Evolutionary conservation across 2,888 invertebrate species (phyloP), one percentile per base, ranked within the genome.

Genomic region (Zelleria hepariella): DNA sequence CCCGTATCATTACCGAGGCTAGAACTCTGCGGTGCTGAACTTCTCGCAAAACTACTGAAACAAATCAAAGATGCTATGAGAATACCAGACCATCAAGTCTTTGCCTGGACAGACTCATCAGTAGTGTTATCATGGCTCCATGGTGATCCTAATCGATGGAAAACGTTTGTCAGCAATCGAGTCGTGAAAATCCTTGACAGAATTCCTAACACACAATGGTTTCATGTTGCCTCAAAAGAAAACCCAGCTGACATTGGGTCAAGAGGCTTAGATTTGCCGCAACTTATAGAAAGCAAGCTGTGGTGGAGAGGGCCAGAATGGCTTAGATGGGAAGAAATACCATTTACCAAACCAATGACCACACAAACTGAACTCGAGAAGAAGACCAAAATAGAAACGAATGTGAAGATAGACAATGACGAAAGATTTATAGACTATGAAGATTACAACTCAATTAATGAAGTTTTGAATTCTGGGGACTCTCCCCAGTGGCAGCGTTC

Each of bases 101-200:
- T 24, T 21, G 62, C 62, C 4, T 64, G 62, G 60, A 64, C 62
- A 6, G 64, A 62, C 47, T 63, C 62, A 1, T 59, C 60, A 49
- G 59, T 65, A 6, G 56, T 56, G 2, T 15, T 56, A 15, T 7
- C 56, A 32, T 42, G 32, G 47, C 42, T 42, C 8, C 32, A 21
- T 27, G 32, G 21, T 6, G 47, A 56, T 25, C 8, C 47, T 2
- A 20, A n/a, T 15, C 23, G 56, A 42, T 56, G 20, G 47, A 15
- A 56, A 32, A 32, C 6, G 3, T 42, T 42, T 56, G 56, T 56
- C 2, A 27, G 32, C 7, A 42, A 56, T 42, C 32, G 56, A 21
- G 32, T 26, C 5, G 26, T 26, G 4, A 7, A 26, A 26, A 26
- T 26, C 26, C 7, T 26, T 5, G 26, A 26, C 7, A 26, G 7